phyloP scores from a whole-genome alignment of 2,888 invertebrate genomes.

The Schizotus pectinicornis region DNA sequence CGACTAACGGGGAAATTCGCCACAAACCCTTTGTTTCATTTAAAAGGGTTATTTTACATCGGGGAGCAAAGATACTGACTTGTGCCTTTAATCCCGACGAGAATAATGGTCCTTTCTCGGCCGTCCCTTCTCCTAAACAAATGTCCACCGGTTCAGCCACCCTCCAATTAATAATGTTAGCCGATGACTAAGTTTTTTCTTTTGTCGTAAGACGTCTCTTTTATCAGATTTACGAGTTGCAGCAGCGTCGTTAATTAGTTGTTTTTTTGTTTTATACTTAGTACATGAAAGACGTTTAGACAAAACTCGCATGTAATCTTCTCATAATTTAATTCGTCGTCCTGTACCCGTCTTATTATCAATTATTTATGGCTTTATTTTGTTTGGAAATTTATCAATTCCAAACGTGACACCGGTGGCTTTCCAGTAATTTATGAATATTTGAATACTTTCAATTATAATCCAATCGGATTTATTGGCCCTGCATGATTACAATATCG shows the following conservation, averaged over 20 bases:
- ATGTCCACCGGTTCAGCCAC: conserved; percentile 5
- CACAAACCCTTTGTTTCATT: conserved; percentile 50
- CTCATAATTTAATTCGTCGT: conserved; percentile 22
- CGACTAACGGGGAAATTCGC: conserved; percentile 46
- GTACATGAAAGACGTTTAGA: neutral
- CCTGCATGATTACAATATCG: conserved; percentile 29
- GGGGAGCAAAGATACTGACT: conserved; percentile 42
- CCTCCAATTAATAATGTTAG: conserved; percentile 19
- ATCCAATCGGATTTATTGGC: conserved; percentile 29
- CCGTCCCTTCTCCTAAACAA: conserved; percentile 25
- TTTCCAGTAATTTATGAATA: conserved; percentile 25
- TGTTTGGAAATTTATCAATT: conserved; percentile 23
- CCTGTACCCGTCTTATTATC: conserved; percentile 25
- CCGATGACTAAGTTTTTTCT: neutral
- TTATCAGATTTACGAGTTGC: conserved; percentile 7
- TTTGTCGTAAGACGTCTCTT: neutral
- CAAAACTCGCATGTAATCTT: conserved; percentile 4
- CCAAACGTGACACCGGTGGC: conserved; percentile 10
- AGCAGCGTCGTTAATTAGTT: neutral
- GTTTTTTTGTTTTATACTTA: conserved; percentile 2
- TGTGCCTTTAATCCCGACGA: conserved; percentile 38
- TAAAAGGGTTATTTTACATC: conserved; percentile 50
- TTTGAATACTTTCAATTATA: conserved; percentile 31
- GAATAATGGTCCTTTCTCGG: conserved; percentile 39
- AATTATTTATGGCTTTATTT: conserved; percentile 29